A percentile compares a stretch with the other conserved stretches of the same genome.
Conservation (phyloP, 2,113 vertebrate genomes). For the Pyrgilauda ruficollis region DNA sequence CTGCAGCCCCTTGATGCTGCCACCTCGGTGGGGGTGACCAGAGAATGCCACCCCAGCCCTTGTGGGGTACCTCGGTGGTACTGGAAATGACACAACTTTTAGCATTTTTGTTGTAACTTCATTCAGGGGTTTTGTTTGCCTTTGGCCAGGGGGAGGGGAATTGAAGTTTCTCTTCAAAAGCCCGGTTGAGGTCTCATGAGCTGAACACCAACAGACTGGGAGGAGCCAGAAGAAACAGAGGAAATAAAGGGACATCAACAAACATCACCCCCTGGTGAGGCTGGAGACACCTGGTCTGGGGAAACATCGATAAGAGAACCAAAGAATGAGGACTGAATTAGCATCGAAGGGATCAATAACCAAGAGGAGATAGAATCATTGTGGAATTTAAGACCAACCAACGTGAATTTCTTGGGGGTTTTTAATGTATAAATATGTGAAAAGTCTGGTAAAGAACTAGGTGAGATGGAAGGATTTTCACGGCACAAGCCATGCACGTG, state of each 20-base stretch:
- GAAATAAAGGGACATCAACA: background rate
- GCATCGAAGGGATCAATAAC: background rate
- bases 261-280: background rate
- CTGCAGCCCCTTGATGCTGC: background rate
- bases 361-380: background rate
- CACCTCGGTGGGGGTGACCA: background rate
- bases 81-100: accelerated
- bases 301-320: background rate
- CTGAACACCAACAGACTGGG: background rate
- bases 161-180: background rate
- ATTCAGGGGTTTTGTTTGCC: background rate
- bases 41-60: background rate
- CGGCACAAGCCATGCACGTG: background rate
- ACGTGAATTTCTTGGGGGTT: background rate
- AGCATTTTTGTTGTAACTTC: background rate
- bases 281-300: background rate
- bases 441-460: background rate
- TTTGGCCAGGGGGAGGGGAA: background rate
- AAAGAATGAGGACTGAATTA: background rate
- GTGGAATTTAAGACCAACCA: background rate
- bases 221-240: background rate
- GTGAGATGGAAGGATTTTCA: background rate
- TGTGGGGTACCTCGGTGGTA: background rate
- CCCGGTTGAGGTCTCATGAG: background rate
- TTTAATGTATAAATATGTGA: background rate